Evolutionary conservation across 2,888 invertebrate genomes (phyloP).

Genomic region (Listrodromus nycthemerus): DNA sequence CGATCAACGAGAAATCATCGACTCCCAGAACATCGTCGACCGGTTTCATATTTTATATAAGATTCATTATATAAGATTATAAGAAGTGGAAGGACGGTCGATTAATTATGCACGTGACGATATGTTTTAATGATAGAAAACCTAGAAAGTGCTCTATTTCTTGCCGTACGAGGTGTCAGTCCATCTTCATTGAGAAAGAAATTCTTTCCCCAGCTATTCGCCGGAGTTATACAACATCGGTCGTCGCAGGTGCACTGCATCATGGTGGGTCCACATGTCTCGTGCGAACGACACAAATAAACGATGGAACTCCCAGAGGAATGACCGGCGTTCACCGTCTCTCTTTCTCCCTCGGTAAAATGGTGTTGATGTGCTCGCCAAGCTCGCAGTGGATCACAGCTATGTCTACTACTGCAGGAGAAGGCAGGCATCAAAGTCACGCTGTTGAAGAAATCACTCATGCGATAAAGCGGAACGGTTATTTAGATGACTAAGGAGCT

Average conservation of each 20-base stretch:
- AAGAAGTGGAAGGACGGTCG: neutral
- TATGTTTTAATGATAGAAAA: conserved; percentile 17
- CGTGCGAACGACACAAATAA: conserved; percentile 3
- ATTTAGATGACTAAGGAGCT: neutral
- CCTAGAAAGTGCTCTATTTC: neutral
- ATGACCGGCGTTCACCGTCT: conserved; percentile 9
- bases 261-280: conserved; percentile 27
- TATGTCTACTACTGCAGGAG: neutral
- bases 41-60: too few relatives aligned
- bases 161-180: conserved; percentile 30
- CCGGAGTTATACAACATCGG: conserved; percentile 20
- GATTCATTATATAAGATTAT: too few relatives aligned
- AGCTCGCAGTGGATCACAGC: conserved; percentile 14
- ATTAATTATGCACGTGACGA: conserved; percentile 31
- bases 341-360: conserved; percentile 35
- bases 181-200: conserved; percentile 13
- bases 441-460: conserved; percentile 10
- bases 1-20: neutral
- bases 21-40: neutral
- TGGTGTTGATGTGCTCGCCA: conserved; percentile 30
- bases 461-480: neutral
- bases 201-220: conserved; percentile 6
- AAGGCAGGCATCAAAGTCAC: conserved; percentile 13
- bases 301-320: conserved; percentile 32
- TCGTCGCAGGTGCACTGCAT: conserved; percentile 16